Base-by-base conservation (phyloP, 23 tunicate species). In the Trididemnum nubilum region DNA sequence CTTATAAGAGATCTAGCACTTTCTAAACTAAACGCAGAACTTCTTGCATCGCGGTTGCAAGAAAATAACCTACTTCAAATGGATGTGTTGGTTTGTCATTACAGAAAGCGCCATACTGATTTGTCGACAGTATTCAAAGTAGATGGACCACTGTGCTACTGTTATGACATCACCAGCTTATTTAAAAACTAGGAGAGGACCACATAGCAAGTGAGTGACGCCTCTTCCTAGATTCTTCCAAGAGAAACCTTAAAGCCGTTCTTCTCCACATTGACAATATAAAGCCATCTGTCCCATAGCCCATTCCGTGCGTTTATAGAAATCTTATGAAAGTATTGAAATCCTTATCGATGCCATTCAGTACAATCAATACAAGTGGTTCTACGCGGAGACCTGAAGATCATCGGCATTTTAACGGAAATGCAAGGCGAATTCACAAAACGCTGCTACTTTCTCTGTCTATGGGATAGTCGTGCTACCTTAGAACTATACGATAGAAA, bases 371-470 rank as follows among this genome's bases (percentile, higher is more conserved):
- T 77, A 54, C 37, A 77, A 77, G 39, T 73, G 81, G 81, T 25
- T 32, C 34, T 77, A 52, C 54, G 81, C 25, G 81, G 81, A 77
- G 35, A 77, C 66, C 81, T 77, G 12, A 77, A 77, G 26, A 36
- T 54, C 39, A 33, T 77, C 29, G 36, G 79, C 29, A 73, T 73
- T 27, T 73, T 73, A 27, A 73, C 39, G 60, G 79, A 18, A 73
- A 73, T 36, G 79, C 79, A 52, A 51, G 67, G 81, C 52, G n/a
- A n/a, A n/a, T 77, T 52, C 67, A 77, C 65, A 2, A 77, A 77
- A 77, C 67, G 54, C 25, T 77, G 81, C 81, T 77, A 67, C 67
- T 77, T 77, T 32, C 67, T 77, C 37, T 77, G 81, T 26, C 67
- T 52, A 57, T 77, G 36, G 81, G 69, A 77, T 33, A 37, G 59